Base-by-base conservation (phyloP, 2,113 vertebrate genomes). In the Neofelis nebulosa region DNA sequence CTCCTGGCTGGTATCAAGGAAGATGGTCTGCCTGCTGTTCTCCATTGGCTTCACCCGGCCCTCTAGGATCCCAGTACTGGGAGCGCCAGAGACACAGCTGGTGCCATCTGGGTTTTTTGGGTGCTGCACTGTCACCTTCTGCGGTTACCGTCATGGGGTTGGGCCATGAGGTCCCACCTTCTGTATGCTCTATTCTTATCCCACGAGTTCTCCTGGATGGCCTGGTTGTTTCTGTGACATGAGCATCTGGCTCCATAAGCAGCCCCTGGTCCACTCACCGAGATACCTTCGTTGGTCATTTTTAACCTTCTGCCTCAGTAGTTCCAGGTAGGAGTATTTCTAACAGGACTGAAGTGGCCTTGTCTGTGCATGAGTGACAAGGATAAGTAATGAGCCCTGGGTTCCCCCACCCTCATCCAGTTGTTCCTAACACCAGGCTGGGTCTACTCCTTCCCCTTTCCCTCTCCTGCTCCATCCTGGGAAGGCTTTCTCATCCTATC, bases 131-230 rank as follows among this genome's bases (percentile, higher is more conserved):
- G 13, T 52, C 38, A 14, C 13, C 31, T 41, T 21, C 31, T 50
- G 69, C 29, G 25, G 11, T 92, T 0, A 8, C 36, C 68, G 63
- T 79, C 80, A 21, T 2, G n/a, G 45, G 48, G 27, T 33, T 55
- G 29, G 71, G 31, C 12, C 82, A 2, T 38, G 41, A 91, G 76
- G n/a, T 50, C 23, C 23, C n/a, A 16, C 9, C 19, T 76, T 71
- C 41, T 38, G 8, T 23, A 2, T 7, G 57, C 7, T 38, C 41
- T 13, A 9, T 21, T 41, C 36, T 69, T n/a, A 68, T 19, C 9
- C 33, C 23, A 15, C 45, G 4, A 15, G 11, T 57, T 41, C 36
- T 57, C 63, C n/a, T 0, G 0, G 29, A n/a, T 4, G 16, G 6
- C 33, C 23, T 14, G 33, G 1, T 1, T 36, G 31, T 15, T 57